Conservation (phyloP, 64 coral and sea anemone genomes). For the Montipora sp. region DNA sequence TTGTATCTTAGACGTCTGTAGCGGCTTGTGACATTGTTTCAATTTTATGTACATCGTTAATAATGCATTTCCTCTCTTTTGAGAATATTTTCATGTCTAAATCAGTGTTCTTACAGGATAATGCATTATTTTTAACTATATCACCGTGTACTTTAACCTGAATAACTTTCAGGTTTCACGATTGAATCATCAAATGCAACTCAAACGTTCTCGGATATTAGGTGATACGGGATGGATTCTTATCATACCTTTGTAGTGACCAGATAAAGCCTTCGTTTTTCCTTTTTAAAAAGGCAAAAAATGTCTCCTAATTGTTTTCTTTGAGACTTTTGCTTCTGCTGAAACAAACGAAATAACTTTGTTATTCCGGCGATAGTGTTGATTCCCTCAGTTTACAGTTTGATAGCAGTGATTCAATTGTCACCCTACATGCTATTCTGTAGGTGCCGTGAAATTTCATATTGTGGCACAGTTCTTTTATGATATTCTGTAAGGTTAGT, state of each 20-base stretch:
- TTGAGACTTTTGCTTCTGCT: background rate
- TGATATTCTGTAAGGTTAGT: too few relatives aligned
- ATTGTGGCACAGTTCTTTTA: too few relatives aligned
- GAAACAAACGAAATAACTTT: background rate
- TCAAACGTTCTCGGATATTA: background rate
- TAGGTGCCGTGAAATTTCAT: too few relatives aligned
- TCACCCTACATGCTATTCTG: too few relatives aligned
- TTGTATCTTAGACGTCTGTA: conserved; percentile 10
- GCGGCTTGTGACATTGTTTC: conserved; percentile 35
- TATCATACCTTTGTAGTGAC: background rate
- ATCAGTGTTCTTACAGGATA: background rate
- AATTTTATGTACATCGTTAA: conserved; percentile 28
- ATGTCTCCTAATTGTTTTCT: background rate
- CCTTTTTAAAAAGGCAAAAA: too few relatives aligned
- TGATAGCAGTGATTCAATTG: too few relatives aligned
- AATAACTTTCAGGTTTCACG: background rate
- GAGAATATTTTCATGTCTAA: background rate
- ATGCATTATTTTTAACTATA: background rate
- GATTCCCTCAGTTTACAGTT: too few relatives aligned
- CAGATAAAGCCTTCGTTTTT: background rate
- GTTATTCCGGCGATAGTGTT: too few relatives aligned
- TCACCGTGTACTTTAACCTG: background rate
- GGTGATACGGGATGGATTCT: background rate
- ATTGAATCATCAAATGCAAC: background rate
- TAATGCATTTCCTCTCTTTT: background rate